phyloP scores from a whole-genome alignment of 2,888 invertebrate species.

The Fabriciana adippe region DNA sequence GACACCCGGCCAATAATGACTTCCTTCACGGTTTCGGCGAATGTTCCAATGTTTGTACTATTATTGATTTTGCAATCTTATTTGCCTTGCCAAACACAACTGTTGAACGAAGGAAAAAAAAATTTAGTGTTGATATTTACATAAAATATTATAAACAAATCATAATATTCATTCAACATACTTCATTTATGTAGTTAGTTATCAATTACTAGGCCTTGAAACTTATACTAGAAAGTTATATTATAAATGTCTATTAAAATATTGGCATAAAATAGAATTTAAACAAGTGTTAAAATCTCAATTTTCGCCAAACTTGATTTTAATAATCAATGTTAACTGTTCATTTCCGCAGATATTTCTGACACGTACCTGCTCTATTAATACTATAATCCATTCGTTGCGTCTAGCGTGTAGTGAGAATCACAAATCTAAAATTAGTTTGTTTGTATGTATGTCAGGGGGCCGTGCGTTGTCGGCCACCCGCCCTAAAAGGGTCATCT shows the following conservation, averaged over 20 bases:
- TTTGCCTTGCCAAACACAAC: constrained; percentile 19
- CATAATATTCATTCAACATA: too few relatives aligned
- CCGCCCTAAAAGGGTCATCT: constrained; percentile 76
- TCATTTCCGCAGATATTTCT: constrained; percentile 59
- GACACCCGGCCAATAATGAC: constrained; percentile 19
- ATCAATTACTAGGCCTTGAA: too few relatives aligned
- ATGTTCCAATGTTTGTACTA: constrained; percentile 40
- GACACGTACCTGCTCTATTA: constrained; percentile 55
- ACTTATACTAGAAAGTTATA: too few relatives aligned
- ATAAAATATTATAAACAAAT: too few relatives aligned
- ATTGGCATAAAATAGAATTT: too few relatives aligned
- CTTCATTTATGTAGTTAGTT: too few relatives aligned
- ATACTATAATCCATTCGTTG: constrained; percentile 66
- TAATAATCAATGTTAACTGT: constrained; percentile 10
- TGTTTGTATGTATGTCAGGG: constrained; percentile 78
- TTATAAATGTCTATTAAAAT: too few relatives aligned
- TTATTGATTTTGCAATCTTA: constrained; percentile 27
- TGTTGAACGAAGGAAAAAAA: not conserved
- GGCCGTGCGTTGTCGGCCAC: constrained; percentile 60
- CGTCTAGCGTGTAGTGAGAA: constrained; percentile 72
- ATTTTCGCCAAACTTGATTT: not conserved
- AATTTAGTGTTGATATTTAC: not conserved
- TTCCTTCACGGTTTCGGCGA: constrained; percentile 43
- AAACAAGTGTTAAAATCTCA: not conserved
- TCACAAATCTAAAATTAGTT: constrained; percentile 74